Evolutionary conservation across 2,888 invertebrate genomes (phyloP), one percentile per base, ranked within the genome.

Genomic region (Cerceris ruficornis): DNA sequence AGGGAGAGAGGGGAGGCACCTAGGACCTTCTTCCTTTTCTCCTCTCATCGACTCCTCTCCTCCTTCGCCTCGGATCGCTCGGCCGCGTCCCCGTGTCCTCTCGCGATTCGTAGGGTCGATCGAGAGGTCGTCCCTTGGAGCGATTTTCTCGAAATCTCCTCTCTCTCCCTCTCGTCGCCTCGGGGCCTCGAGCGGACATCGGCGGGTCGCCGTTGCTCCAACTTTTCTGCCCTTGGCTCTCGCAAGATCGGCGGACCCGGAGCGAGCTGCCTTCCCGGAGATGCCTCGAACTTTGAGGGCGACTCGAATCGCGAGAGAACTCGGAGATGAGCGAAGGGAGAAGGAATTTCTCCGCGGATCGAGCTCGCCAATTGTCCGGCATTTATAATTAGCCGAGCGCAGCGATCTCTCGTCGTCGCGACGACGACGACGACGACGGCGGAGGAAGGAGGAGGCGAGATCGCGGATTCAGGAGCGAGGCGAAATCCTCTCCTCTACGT

Each of bases 1-100:
- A 28, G 28, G 28, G 28, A 28, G 28, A 28, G 28, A 28, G 89
- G 89, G 88, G 86, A 68, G 69, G 54, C 69, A 76, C 77, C 75
- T 78, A 76, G 77, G 75, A 83, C 86, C 86, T 78, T 84, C 87
- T 88, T 86, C 85, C 83, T 86, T 83, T 81, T 82, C 69, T 73
- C 49, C 59, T 77, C 62, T 67, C 69, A 52, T 65, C 57, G 60
- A 61, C 58, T 58, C 60, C 54, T 6, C 49, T 69, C 61, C n/a
- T 46, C 60, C 60, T 17, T 7, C 57, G 68, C 9, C 59, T 13
- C 57, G 66, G 17, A n/a, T 50, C 62, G 43, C n/a, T 57, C 15
- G 39, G 15, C 43, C 60, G 14, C 28, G 13, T 62, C 72, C 70
- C 69, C 4, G 28, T 28, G 28, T 4, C 28, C 28, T 28, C 28